A percentile compares a stretch with the other conserved stretches of the same genome.
Evolutionary conservation across 2,888 invertebrate genomes (phyloP).

Genomic region (Melinaea menophilus): DNA sequence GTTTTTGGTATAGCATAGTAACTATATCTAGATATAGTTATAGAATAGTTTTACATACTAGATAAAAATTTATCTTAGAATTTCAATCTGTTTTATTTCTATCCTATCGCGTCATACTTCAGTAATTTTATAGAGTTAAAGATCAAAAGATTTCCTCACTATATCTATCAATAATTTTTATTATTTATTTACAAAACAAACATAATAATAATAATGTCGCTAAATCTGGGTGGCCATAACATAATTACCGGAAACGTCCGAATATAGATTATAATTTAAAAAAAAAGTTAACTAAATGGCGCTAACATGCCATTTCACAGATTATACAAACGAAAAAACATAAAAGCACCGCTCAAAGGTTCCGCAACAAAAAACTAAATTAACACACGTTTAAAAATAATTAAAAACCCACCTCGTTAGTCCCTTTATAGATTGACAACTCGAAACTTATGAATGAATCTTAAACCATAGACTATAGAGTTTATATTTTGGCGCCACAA

Average conservation of each 20-base stretch:
- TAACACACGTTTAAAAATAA: conserved; percentile 71
- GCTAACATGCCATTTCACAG: conserved; percentile 75
- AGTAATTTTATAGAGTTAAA: too few relatives aligned
- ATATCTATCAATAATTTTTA: not conserved
- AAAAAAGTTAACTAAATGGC: conserved; percentile 61
- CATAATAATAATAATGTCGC: not conserved
- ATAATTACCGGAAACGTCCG: conserved; percentile 57
- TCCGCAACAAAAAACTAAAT: conserved; percentile 67
- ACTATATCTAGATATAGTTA: too few relatives aligned
- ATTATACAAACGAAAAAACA: conserved; percentile 67
- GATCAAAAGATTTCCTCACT: not conserved
- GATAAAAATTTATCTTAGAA: too few relatives aligned
- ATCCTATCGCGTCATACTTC: too few relatives aligned
- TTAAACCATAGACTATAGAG: conserved; percentile 19
- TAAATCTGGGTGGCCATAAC: conserved; percentile 27
- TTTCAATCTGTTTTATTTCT: too few relatives aligned
- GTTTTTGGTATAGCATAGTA: too few relatives aligned
- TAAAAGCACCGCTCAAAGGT: conserved; percentile 60
- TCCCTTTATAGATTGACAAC: conserved; percentile 32
- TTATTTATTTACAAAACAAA: not conserved
- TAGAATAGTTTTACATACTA: too few relatives aligned
- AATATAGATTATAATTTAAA: conserved; percentile 60
- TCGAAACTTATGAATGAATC: conserved; percentile 2
- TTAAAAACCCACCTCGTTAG: conserved; percentile 74
- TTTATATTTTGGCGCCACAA: conserved; percentile 10